Evolutionary conservation across 2,797 vertebrate species (phyloP).

Genomic region (Gouania willdenowi): DNA sequence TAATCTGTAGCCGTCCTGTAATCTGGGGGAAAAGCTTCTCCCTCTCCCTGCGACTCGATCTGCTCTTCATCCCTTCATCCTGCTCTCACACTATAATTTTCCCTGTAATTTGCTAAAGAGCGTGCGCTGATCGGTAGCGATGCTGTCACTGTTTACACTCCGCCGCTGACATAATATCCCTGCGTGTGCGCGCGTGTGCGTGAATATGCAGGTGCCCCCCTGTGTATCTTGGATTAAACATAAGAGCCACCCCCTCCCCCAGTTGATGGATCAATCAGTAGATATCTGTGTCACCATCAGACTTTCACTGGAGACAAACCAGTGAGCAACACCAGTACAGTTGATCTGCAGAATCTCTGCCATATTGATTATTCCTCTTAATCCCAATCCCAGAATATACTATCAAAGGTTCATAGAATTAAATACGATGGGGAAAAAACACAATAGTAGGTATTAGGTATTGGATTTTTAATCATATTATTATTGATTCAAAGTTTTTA

Average conservation of each 20-base stretch:
- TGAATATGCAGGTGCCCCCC: slow-evolving; percentile 8
- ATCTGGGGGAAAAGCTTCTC: slow-evolving; percentile 70
- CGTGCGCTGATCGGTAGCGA: slow-evolving; percentile 46
- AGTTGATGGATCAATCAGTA: slow-evolving; percentile 48
- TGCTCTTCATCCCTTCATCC: slow-evolving; percentile 63
- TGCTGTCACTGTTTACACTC: slow-evolving; percentile 48
- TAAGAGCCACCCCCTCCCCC: slow-evolving; percentile 13
- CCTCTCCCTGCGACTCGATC: slow-evolving; percentile 47
- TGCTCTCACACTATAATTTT: slow-evolving; percentile 67
- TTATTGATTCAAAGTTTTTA: no score
- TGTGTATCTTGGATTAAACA: slow-evolving; percentile 55
- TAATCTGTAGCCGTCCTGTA: slow-evolving; percentile 69
- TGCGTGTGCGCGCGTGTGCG: slow-evolving; percentile 4
- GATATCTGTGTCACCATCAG: slow-evolving; percentile 48
- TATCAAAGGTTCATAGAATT: no score
- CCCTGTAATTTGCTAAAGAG: slow-evolving; percentile 70
- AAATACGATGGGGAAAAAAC: no score
- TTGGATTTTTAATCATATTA: no score
- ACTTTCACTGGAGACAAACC: slow-evolving; percentile 12
- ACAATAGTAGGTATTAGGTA: no score
- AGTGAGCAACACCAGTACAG: background rate
- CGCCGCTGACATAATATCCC: slow-evolving; percentile 36
- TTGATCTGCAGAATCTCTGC: background rate
- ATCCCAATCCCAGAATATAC: no score
- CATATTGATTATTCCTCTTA: slow-evolving; percentile 1